Conservation (phyloP, 2,888 invertebrate species). For the Metalampra italica region DNA sequence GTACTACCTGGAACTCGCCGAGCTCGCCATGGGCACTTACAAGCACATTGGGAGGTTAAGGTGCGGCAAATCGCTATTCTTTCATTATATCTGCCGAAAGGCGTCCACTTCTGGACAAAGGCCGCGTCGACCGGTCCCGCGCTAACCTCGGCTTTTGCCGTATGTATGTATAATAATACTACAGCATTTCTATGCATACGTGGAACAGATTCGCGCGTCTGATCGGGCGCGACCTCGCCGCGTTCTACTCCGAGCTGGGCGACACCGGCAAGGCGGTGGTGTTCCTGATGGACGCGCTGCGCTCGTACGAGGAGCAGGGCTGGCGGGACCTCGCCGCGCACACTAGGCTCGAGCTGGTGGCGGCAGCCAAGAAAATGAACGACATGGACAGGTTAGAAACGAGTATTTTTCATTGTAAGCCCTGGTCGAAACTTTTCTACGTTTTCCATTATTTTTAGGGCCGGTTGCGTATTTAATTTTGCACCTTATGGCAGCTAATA, state of each 20-base stretch:
- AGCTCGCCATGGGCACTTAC: conserved; percentile 96
- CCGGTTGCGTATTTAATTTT: too few species aligned
- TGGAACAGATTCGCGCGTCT: conserved; percentile 86
- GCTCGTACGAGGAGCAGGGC: conserved; percentile 91
- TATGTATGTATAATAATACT: too few species aligned
- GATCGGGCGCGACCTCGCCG: conserved; percentile 92
- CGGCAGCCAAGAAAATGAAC: conserved; percentile 89
- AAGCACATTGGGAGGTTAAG: conserved; percentile 92
- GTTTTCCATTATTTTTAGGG: too few species aligned
- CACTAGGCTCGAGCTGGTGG: conserved; percentile 89
- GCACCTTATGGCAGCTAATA: too few species aligned
- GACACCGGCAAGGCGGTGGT: conserved; percentile 93
- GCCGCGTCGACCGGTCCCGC: too few species aligned
- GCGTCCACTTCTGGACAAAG: too few species aligned
- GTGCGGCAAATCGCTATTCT: conserved; percentile 23
- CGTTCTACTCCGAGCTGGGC: conserved; percentile 91
- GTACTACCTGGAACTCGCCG: conserved; percentile 94
- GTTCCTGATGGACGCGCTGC: conserved; percentile 90
- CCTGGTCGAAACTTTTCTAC: too few species aligned
- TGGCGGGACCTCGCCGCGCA: conserved; percentile 92
- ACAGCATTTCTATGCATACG: background rate
- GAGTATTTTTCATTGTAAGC: too few species aligned
- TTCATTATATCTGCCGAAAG: too few species aligned
- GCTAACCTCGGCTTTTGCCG: too few species aligned
- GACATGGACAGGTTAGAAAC: conserved; percentile 83